These are phyloP conservation scores for Drosophila neonasuta DNA, from an alignment of 2,888 invertebrate species.

Conservation along the genomic window DNA sequence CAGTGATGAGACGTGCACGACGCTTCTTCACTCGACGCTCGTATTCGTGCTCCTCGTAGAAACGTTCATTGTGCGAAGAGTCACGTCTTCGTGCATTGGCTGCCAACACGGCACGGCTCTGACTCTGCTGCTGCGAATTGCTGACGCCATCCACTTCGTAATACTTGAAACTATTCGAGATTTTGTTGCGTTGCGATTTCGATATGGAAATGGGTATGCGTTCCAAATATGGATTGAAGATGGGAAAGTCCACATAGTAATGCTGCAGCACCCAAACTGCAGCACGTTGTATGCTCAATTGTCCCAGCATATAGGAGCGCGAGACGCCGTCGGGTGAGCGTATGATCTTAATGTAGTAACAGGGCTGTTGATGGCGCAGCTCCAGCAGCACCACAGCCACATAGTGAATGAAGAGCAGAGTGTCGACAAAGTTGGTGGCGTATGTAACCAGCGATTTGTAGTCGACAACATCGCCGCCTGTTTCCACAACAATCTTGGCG, in stretches of 20 bases:
- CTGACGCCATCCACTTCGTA: conserved; percentile 97
- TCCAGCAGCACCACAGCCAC: conserved; percentile 96
- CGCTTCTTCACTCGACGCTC: conserved; percentile 95
- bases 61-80: conserved; percentile 97
- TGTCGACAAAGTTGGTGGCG: conserved; percentile 95
- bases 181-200: conserved; percentile 89
- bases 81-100: conserved; percentile 92
- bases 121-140: conserved; percentile 87
- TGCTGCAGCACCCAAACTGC: conserved; percentile 97
- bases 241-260: conserved; percentile 97
- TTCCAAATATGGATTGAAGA: conserved; percentile 98
- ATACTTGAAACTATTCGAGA: conserved; percentile 93
- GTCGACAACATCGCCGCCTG: conserved; percentile 89
- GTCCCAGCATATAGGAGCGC: conserved; percentile 92
- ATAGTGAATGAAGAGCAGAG: conserved; percentile 96
- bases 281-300: conserved; percentile 96
- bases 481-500: conserved; percentile 89
- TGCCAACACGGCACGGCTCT: conserved; percentile 87
- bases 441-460: conserved; percentile 95
- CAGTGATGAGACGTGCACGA: conserved; percentile 93
- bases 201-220: conserved; percentile 93
- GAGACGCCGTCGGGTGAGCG: conserved; percentile 98
- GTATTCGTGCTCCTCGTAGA: conserved; percentile 99
- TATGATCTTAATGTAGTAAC: conserved; percentile 94
- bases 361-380: conserved; percentile 94